phyloP scores from a whole-genome alignment of 2,888 invertebrate genomes.

The Malthinus seriepunctatus region DNA sequence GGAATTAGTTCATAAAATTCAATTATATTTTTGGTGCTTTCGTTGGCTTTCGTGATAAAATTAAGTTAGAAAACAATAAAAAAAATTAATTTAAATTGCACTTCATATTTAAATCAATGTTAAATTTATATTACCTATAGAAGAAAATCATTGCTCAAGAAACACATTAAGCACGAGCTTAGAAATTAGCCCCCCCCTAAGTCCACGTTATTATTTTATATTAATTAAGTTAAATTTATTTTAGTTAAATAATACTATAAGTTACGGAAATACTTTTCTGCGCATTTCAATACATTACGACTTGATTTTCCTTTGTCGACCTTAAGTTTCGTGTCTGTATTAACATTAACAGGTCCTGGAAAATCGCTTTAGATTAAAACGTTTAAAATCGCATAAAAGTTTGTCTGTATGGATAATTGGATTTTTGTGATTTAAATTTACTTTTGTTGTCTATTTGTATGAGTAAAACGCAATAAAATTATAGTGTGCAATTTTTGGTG shows the following conservation, averaged over 20 bases:
- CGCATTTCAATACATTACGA: too few relatives aligned
- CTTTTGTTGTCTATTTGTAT: too few relatives aligned
- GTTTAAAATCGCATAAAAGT: conserved; percentile 5
- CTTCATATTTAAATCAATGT: too few relatives aligned
- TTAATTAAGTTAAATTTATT: not conserved
- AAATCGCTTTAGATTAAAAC: conserved; percentile 12
- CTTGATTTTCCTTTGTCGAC: not conserved
- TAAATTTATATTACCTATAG: too few relatives aligned
- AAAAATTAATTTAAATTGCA: too few relatives aligned
- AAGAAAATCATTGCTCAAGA: too few relatives aligned
- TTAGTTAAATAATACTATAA: not conserved
- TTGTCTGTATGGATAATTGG: not conserved
- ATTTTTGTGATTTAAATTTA: conserved; percentile 2
- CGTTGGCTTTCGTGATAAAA: not conserved
- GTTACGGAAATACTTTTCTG: not conserved
- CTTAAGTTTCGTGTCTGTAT: conserved; percentile 22
- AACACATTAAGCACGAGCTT: too few relatives aligned
- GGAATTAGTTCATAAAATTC: conserved; percentile 18
- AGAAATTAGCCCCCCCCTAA: too few relatives aligned
- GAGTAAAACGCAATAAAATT: too few relatives aligned
- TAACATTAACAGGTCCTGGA: conserved; percentile 11
- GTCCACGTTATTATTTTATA: too few relatives aligned
- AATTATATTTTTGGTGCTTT: not conserved
- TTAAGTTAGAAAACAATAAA: not conserved
- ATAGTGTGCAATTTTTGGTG: too few relatives aligned